These are phyloP conservation scores for Octopus bimaculoides DNA, from an alignment of 1,140 invertebrate genomes.

Conservation along the genomic window DNA sequence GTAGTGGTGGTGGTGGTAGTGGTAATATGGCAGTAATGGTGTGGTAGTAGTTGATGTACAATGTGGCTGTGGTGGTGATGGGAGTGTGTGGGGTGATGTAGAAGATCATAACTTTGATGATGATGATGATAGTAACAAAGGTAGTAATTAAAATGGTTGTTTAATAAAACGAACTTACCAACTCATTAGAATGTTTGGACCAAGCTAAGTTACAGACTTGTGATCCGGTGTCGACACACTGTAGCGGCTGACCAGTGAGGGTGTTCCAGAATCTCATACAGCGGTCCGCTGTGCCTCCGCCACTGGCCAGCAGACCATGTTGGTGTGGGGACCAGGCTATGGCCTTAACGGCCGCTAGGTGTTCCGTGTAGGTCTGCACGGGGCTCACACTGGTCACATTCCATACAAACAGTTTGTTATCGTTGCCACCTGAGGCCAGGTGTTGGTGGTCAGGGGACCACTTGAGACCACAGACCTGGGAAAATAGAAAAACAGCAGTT, in stretches of 20 bases:
- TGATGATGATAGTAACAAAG: too few species aligned
- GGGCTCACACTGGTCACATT: constrained; percentile 70
- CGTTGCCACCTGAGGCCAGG: constrained; percentile 97
- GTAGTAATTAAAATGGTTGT: too few species aligned
- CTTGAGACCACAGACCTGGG: constrained; percentile 88
- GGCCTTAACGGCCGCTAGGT: constrained; percentile 94
- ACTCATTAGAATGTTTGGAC: constrained; percentile 97
- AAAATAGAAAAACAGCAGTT: constrained; percentile 3
- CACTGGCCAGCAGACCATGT: constrained; percentile 94
- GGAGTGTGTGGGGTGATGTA: too few species aligned
- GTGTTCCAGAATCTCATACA: constrained; percentile 94
- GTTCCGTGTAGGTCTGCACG: constrained; percentile 92
- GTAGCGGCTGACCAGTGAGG: constrained; percentile 97
- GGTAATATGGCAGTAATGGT: too few species aligned
- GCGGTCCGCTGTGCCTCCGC: constrained; percentile 96
- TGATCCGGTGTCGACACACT: constrained; percentile 97
- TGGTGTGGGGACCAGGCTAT: constrained; percentile 99
- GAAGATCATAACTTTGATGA: too few species aligned
- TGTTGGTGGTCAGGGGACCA: constrained; percentile 99
- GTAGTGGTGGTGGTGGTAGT: too few species aligned
- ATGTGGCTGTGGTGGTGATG: too few species aligned
- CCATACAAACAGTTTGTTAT: constrained; percentile 98
- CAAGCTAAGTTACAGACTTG: constrained; percentile 98
- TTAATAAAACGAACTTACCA: constrained; percentile 65
- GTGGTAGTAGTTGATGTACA: too few species aligned